phyloP scores from a whole-genome alignment of 37 sponge, comb jelly and placozoan genomes.

The Petrosia ficiformis region DNA sequence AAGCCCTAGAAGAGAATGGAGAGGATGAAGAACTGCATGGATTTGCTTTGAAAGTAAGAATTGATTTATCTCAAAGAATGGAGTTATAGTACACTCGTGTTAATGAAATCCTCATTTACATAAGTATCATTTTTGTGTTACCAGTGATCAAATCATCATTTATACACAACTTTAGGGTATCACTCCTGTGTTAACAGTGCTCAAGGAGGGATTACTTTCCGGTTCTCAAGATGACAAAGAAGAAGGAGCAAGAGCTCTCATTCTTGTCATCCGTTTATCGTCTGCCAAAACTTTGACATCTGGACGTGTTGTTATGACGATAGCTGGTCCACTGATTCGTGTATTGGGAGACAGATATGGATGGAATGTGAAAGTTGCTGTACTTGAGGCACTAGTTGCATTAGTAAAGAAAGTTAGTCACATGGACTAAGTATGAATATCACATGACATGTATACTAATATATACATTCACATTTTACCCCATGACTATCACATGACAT shows the following conservation, averaged over 20 bases:
- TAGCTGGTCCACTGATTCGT: constrained; percentile 96
- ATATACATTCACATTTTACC: too few relatives aligned
- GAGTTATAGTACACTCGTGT: neutral
- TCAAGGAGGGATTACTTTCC: constrained; percentile 86
- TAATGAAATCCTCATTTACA: neutral
- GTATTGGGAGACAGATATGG: constrained; percentile 86
- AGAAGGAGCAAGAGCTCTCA: constrained; percentile 81
- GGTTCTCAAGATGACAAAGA: constrained; percentile 93
- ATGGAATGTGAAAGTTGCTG: constrained; percentile 82
- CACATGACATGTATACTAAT: too few relatives aligned
- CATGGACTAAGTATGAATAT: neutral
- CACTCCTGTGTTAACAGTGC: constrained; percentile 59
- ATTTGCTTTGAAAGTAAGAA: constrained; percentile 61
- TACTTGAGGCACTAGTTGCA: constrained; percentile 80
- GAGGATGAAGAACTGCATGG: constrained; percentile 67
- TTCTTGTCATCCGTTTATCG: constrained; percentile 80
- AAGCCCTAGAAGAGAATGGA: neutral
- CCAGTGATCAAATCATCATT: too few relatives aligned
- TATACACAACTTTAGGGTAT: constrained; percentile 91
- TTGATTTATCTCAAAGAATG: neutral
- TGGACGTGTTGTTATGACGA: constrained; percentile 69
- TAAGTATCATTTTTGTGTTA: neutral
- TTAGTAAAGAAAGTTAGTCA: constrained; percentile 76
- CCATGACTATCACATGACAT: neutral
- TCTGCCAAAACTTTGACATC: constrained; percentile 49